Evolutionary conservation across 2,888 invertebrate genomes (phyloP).

Genomic region (Sphecodes monilicornis): DNA sequence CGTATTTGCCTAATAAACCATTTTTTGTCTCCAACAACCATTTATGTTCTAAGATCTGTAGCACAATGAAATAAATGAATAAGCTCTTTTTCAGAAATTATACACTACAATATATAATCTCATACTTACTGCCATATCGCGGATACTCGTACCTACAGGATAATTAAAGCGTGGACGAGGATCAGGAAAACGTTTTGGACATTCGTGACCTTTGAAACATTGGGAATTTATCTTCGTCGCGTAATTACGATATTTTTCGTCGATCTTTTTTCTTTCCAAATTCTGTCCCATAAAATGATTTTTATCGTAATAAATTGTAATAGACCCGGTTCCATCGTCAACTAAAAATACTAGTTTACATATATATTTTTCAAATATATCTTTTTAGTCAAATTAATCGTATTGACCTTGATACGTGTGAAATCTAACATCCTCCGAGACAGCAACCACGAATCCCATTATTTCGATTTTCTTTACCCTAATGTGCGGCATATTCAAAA

Average conservation of each 20-base stretch:
- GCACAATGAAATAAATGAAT: neutral
- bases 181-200: conserved; percentile 11
- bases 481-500: conserved; percentile 57
- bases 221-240: neutral
- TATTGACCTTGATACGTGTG: conserved; percentile 27
- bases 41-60: conserved; percentile 43
- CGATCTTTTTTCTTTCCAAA: neutral
- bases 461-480: conserved; percentile 45
- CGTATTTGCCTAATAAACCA: conserved; percentile 31
- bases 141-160: neutral
- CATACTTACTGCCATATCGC: conserved; percentile 39
- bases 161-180: conserved; percentile 42
- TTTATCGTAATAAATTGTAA: conserved; percentile 18
- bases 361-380: neutral
- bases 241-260: conserved; percentile 16
- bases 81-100: neutral
- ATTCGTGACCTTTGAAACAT: neutral
- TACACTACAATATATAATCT: neutral
- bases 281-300: neutral
- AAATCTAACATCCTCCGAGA: neutral
- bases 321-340: conserved; percentile 57
- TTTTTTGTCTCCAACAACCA: conserved; percentile 48
- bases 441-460: conserved; percentile 38
- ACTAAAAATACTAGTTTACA: conserved; percentile 33
- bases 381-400: neutral